Percentiles rank a stretch among this genome's conserved stretches.
Conservation (phyloP, 2,113 vertebrate genomes). For the Pycnonotus jocosus region DNA sequence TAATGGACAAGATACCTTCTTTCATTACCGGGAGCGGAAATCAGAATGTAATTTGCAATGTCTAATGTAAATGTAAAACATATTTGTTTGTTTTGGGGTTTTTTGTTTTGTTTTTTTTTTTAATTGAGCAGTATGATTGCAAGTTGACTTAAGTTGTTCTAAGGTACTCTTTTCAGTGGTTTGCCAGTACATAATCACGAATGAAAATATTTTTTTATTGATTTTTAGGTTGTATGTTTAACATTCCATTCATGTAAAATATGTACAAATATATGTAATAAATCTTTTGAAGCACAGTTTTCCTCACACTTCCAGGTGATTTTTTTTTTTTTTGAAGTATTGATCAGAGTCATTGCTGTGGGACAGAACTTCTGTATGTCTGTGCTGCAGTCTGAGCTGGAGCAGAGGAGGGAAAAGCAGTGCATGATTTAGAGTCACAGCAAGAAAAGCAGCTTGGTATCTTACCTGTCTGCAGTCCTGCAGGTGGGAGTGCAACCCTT, state of each 20-base stretch:
- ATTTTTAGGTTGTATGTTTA: constrained; percentile 64
- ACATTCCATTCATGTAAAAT: constrained; percentile 73
- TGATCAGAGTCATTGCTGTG: neutral
- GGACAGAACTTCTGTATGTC: neutral
- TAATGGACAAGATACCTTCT: constrained; percentile 27
- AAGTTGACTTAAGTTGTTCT: constrained; percentile 32
- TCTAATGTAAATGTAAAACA: constrained; percentile 53
- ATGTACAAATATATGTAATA: constrained; percentile 65
- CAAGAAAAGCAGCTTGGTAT: neutral
- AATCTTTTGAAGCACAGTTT: constrained; percentile 70
- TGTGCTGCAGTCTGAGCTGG: neutral
- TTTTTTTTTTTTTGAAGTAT: neutral
- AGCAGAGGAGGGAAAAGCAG: neutral
- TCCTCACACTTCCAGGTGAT: neutral
- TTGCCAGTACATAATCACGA: constrained; percentile 42
- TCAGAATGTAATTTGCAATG: constrained; percentile 39
- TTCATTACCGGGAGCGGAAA: constrained; percentile 18
- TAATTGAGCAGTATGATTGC: constrained; percentile 37
- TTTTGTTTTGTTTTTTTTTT: constrained; percentile 15
- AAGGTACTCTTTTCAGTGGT: constrained; percentile 35
- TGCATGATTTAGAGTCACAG: neutral
- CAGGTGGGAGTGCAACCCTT: neutral
- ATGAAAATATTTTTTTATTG: constrained; percentile 65
- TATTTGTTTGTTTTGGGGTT: neutral
- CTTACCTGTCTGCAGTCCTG: neutral